Conservation (phyloP, 2,888 invertebrate species). For the Pseudanteris insignis region DNA sequence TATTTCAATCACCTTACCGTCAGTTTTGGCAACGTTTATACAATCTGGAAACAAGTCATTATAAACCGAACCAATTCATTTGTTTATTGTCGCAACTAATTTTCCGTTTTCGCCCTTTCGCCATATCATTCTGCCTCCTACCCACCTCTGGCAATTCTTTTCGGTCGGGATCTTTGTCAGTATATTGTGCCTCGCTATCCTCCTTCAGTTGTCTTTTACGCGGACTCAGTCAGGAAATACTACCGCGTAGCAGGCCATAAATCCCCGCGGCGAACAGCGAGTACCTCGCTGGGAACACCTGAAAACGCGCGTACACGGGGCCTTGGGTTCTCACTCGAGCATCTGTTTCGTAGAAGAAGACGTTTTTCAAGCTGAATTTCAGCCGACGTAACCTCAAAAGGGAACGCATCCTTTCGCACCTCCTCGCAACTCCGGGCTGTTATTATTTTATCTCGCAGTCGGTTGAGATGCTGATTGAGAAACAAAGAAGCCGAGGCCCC, state of each 20-base stretch:
- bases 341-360: conserved; percentile 36
- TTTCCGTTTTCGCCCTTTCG: no score
- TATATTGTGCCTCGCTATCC: conserved; percentile 3
- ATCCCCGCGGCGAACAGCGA: conserved; percentile 41
- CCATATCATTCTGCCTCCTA: no score
- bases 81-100: background rate
- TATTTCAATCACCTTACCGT: no score
- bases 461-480: conserved; percentile 18
- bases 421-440: conserved; percentile 8
- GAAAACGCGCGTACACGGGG: conserved; percentile 44
- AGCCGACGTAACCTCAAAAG: conserved; percentile 23
- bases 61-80: background rate
- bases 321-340: conserved; percentile 42
- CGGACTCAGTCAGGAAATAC: conserved; percentile 43
- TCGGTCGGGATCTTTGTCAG: conserved; percentile 1
- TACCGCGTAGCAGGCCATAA: conserved; percentile 41
- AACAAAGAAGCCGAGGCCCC: conserved; percentile 13
- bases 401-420: conserved; percentile 19
- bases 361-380: conserved; percentile 24
- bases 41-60: no score
- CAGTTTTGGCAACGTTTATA: no score
- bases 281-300: conserved; percentile 40
- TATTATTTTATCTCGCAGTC: conserved; percentile 15
- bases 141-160: background rate
- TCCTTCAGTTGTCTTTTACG: conserved; percentile 10